Evolutionary conservation across 2,797 vertebrate genomes (phyloP).

Genomic region (Coracias cyanogaster): DNA sequence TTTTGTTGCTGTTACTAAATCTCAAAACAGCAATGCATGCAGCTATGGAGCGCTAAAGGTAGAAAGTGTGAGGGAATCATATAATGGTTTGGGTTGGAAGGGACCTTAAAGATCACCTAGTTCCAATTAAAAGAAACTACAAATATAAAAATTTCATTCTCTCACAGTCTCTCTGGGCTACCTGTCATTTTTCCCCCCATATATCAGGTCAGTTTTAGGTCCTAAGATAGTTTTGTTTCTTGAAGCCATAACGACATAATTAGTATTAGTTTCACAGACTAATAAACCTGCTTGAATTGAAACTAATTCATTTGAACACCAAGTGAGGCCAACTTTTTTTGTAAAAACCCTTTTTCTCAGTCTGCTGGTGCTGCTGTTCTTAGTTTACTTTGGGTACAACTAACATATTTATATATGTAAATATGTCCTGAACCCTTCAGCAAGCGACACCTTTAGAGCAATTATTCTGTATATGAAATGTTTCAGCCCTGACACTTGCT

Average conservation of each 20-base stretch:
- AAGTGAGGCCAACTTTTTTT: neutral
- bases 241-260: neutral
- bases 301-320: neutral
- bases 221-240: neutral
- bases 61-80: neutral
- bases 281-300: neutral
- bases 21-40: neutral
- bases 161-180: neutral
- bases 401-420: neutral
- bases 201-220: neutral
- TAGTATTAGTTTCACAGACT: neutral
- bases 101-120: neutral
- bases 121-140: neutral
- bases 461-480: neutral
- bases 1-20: neutral
- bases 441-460: neutral
- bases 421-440: neutral
- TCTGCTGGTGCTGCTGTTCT: neutral
- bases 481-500: neutral
- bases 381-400: neutral
- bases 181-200: neutral
- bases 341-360: neutral
- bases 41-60: neutral
- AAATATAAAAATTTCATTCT: neutral
- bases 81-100: neutral